phyloP scores from a whole-genome alignment of 2,113 vertebrate species.

The Tenebrosternarchus preto region DNA sequence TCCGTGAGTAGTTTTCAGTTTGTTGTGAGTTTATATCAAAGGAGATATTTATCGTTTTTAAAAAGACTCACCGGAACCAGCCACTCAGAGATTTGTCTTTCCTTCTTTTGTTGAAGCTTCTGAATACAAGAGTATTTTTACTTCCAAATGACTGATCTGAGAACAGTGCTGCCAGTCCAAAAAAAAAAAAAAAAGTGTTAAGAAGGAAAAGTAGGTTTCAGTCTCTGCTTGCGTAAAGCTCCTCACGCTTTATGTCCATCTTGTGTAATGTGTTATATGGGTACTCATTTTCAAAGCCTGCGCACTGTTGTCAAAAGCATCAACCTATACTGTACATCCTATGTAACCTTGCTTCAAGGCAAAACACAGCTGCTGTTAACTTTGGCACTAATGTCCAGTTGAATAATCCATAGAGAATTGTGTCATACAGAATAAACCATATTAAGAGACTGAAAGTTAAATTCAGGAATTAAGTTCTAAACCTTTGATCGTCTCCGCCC shows the following conservation, averaged over 20 bases:
- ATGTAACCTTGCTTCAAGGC: slow-evolving; percentile 28
- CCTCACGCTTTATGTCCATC: slow-evolving; percentile 5
- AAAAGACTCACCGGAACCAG: neutral
- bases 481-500: slow-evolving; percentile 17
- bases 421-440: slow-evolving; percentile 14
- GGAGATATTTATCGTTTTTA: neutral
- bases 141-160: slow-evolving; percentile 19
- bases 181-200: neutral
- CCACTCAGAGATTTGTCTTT: slow-evolving; percentile 10
- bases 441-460: neutral
- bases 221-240: neutral
- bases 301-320: slow-evolving; percentile 19
- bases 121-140: neutral
- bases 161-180: neutral
- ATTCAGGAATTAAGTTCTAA: neutral
- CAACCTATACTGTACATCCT: slow-evolving; percentile 22
- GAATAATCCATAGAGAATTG: slow-evolving; percentile 34
- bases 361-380: slow-evolving; percentile 42
- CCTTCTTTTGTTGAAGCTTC: neutral
- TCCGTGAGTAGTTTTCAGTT: neutral
- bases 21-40: neutral
- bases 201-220: neutral
- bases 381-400: slow-evolving; percentile 28
- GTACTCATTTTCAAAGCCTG: slow-evolving; percentile 33
- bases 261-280: slow-evolving; percentile 13